Base-by-base conservation (phyloP, 37 sponge, comb jelly and placozoan species). In the Crambe crambe region DNA sequence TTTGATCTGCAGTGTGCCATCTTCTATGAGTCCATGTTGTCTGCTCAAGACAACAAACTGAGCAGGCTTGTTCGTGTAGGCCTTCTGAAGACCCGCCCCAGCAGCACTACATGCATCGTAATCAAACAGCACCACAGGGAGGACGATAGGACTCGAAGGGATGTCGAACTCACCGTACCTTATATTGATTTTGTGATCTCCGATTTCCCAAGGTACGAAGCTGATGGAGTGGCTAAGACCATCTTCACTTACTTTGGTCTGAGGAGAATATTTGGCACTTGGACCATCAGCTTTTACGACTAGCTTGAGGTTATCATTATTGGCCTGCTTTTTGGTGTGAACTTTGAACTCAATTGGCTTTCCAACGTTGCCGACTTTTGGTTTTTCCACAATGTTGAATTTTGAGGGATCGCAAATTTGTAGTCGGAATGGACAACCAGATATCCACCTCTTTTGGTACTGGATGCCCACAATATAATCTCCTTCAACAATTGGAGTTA, bases 161-260 rank as follows among this genome's bases (percentile, higher is more conserved):
- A 72, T 68, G 40, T 70, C 78, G 56, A 51, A 80, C 0, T 59
- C 79, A 27, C 91, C 91, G 27, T 80, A 85, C 26, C 51, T 72
- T 69, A 91, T 72, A 15, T 78, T 40, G 42, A 91, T 66, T 35
- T 85, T 73, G 56, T 86, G 86, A 30, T 38, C 71, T 1, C 91
- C 91, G 21, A 91, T 60, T 51, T 91, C 91, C 79, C 86, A 91
- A 1, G 91, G 91, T 18, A 68, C 77, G 43, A 91, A 82, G 21
- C 35, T 43, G 12, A 63, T 86, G 1, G 58, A 35, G 70, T 83
- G 82, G 23, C 37, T 64, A 37, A 59, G 2, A 15, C 63, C 59
- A 41, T 82, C 83, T 40, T 30, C 29, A 5, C 37, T 76, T 47
- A 6, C 12, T 6, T 15, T 6, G 6, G 12, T 12, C 20, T 41